Evolutionary conservation across 2,888 invertebrate genomes (phyloP).

Genomic region (Bibio marci): DNA sequence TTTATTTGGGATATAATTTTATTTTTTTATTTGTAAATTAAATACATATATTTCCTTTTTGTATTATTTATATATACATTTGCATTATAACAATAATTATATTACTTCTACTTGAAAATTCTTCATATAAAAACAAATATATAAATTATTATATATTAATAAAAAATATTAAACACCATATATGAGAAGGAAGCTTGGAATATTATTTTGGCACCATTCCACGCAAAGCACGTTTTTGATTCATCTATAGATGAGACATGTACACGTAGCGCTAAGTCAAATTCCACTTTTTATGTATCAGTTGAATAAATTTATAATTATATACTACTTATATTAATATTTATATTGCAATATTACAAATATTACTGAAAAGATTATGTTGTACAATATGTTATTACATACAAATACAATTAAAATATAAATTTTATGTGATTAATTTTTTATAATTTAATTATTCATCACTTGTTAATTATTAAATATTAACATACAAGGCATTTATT

Average conservation of each 20-base stretch:
- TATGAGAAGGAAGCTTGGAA: constrained; percentile 2
- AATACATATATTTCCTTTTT: not conserved
- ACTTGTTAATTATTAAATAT: too few relatives aligned
- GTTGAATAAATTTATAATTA: too few relatives aligned
- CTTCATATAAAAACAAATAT: too few relatives aligned
- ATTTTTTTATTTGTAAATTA: not conserved
- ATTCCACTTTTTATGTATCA: constrained; percentile 28
- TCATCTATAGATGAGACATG: constrained; percentile 19
- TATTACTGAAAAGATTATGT: too few relatives aligned
- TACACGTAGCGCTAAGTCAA: constrained; percentile 25
- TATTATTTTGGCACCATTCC: constrained; percentile 3
- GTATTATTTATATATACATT: constrained; percentile 1
- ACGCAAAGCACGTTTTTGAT: not conserved
- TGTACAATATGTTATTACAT: too few relatives aligned
- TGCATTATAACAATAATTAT: too few relatives aligned
- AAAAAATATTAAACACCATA: not conserved
- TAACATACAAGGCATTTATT: too few relatives aligned
- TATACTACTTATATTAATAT: too few relatives aligned
- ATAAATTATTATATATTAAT: not conserved
- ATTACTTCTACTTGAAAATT: constrained; percentile 1
- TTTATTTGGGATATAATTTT: not conserved
- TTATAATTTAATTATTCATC: too few relatives aligned
- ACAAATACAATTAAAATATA: too few relatives aligned
- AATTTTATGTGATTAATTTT: too few relatives aligned
- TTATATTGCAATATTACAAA: too few relatives aligned